A percentile compares a stretch with the other conserved stretches of the same genome.
Evolutionary conservation across 2,113 vertebrate genomes (phyloP).

Genomic region (Barbus barbus): DNA sequence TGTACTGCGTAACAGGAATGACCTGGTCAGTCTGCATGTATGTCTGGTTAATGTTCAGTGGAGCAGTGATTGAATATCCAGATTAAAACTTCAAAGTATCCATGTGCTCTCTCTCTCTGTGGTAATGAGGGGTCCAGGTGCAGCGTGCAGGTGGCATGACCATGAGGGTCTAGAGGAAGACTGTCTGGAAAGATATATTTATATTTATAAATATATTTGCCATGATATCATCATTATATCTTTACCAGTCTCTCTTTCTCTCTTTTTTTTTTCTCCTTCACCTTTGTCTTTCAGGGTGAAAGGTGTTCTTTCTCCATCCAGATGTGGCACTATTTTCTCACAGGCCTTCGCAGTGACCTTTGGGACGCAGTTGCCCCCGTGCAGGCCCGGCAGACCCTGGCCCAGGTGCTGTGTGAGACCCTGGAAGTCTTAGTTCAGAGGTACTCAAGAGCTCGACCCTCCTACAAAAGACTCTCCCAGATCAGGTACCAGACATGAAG

Average conservation of each 20-base stretch:
- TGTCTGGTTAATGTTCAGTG: conserved; percentile 52
- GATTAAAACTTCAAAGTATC: conserved; percentile 66
- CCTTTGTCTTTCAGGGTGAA: conserved; percentile 84
- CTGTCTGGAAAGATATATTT: conserved; percentile 61
- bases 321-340: conserved; percentile 98
- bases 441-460: conserved; percentile 84
- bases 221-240: conserved; percentile 62
- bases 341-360: conserved; percentile 86
- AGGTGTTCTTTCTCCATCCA: conserved; percentile 95
- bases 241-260: conserved; percentile 19
- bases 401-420: conserved; percentile 84
- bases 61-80: conserved; percentile 71
- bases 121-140: conserved; percentile 71
- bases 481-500: conserved; percentile 82
- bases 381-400: conserved; percentile 81
- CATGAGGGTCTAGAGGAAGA: conserved; percentile 64
- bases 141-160: conserved; percentile 73
- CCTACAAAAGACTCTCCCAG: conserved; percentile 86
- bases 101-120: conserved; percentile 15
- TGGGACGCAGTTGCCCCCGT: conserved; percentile 82
- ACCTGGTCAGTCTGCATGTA: background rate
- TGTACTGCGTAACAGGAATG: background rate
- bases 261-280: conserved; percentile 47
- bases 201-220: too few relatives aligned
- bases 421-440: conserved; percentile 84